Percentiles rank a stretch among this genome's conserved stretches.
These are phyloP conservation scores for Thysanoteuthis rhombus DNA, from an alignment of 2,888 invertebrate species.

Conservation along the genomic window DNA sequence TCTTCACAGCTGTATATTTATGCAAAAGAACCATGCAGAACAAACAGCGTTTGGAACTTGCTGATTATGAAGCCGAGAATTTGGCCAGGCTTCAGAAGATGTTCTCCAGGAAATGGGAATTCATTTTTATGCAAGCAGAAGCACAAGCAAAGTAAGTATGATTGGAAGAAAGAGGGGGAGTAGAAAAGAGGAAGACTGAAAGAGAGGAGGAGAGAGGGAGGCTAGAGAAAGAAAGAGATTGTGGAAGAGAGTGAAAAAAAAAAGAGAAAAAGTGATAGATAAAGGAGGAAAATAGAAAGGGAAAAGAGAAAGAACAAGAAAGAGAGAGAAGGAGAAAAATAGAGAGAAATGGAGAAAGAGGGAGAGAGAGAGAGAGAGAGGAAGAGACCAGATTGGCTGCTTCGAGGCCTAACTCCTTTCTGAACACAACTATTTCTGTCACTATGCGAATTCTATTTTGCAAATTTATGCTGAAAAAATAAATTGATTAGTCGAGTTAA, in stretches of 20 bases:
- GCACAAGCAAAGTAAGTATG: conserved; percentile 79
- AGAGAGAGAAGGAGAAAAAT: not conserved
- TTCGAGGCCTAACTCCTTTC: too few relatives aligned
- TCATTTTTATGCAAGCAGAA: conserved; percentile 99
- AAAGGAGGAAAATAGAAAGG: too few relatives aligned
- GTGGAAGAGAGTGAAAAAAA: not conserved
- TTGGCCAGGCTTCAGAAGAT: conserved; percentile 96
- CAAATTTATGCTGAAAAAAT: too few relatives aligned
- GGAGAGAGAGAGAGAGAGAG: not conserved
- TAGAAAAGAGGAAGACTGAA: not conserved
- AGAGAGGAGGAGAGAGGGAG: not conserved
- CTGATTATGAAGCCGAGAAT: conserved; percentile 99
- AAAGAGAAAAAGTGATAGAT: not conserved
- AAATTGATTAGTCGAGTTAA: too few relatives aligned
- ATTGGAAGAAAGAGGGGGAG: not conserved
- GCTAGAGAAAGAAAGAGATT: not conserved
- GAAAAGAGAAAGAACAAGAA: too few relatives aligned
- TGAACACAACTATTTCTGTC: too few relatives aligned
- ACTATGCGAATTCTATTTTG: too few relatives aligned
- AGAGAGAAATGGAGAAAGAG: not conserved
- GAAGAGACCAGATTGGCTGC: too few relatives aligned
- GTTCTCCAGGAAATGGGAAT: conserved; percentile 99
- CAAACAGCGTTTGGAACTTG: conserved; percentile 94
- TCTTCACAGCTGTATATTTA: conserved; percentile 87
- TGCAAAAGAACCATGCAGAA: conserved; percentile 99